Conservation (phyloP, 2,113 vertebrate genomes). For the Zosterops lateralis region DNA sequence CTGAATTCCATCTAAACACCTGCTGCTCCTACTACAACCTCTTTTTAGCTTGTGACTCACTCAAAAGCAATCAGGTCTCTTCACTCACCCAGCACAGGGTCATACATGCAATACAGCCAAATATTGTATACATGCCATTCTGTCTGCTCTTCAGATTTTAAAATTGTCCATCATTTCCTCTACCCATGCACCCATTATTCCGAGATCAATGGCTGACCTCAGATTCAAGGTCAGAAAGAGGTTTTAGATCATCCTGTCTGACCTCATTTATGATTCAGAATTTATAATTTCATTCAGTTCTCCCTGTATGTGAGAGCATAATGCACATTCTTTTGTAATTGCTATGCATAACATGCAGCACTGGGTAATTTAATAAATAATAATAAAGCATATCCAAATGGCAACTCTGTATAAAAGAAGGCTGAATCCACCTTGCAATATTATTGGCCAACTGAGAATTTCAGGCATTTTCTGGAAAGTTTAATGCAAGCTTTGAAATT, state of each 20-base stretch:
- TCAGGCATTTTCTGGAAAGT: constrained; percentile 56
- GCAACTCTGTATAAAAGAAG: constrained; percentile 3
- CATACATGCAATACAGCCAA: not conserved
- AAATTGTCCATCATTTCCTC: not conserved
- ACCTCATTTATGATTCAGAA: not conserved
- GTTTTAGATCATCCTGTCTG: not conserved
- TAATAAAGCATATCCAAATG: constrained; percentile 19
- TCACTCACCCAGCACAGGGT: not conserved
- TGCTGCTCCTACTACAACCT: not conserved
- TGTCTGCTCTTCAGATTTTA: not conserved
- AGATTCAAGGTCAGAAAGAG: not conserved
- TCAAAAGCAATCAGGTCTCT: not conserved
- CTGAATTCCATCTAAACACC: not conserved
- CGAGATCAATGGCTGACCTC: not conserved
- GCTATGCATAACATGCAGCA: not conserved
- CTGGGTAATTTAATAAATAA: constrained; percentile 61
- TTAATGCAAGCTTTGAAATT: constrained; percentile 66
- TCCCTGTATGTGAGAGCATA: not conserved
- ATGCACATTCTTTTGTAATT: not conserved
- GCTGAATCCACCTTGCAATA: constrained; percentile 32
- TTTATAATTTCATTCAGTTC: not conserved
- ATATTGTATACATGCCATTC: not conserved
- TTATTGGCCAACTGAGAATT: constrained; percentile 44
- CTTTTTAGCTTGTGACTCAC: not conserved
- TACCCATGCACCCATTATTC: not conserved